A percentile compares a stretch with the other conserved stretches of the same genome.
Conservation (phyloP, 2,113 vertebrate genomes). For the Acrocephalus arundinaceus region DNA sequence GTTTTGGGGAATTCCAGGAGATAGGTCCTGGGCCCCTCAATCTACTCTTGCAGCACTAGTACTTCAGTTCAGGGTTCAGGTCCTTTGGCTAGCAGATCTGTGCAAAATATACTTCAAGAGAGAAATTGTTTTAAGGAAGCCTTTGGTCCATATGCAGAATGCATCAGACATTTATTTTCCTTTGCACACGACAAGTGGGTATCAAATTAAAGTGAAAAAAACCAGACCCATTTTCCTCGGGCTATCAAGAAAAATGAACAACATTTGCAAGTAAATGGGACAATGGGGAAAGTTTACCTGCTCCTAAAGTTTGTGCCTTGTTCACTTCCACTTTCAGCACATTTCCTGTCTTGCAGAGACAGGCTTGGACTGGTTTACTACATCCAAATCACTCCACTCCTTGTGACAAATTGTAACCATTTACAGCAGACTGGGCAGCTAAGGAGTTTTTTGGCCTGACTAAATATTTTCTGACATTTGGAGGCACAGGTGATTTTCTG, state of each 20-base stretch:
- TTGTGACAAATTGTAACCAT: neutral
- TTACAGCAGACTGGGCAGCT: neutral
- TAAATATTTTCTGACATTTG: neutral
- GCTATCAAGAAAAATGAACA: neutral
- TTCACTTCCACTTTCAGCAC: neutral
- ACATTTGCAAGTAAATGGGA: neutral
- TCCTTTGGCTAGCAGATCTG: neutral
- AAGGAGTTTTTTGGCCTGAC: neutral
- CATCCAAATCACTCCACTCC: neutral
- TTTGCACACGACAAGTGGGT: neutral
- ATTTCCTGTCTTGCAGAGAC: neutral
- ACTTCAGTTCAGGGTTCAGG: neutral
- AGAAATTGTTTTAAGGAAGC: neutral
- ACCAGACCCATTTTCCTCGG: accelerated
- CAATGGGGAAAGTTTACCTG: neutral
- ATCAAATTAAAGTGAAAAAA: neutral
- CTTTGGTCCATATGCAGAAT: neutral
- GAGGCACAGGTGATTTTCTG: neutral
- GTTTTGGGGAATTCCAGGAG: neutral
- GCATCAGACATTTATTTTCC: neutral
- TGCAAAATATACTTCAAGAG: neutral
- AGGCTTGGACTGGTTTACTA: neutral
- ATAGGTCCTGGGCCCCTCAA: neutral
- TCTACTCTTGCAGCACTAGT: neutral
- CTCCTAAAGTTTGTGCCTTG: neutral